Conservation (phyloP, 2,113 vertebrate genomes). For the Sinocyclocheilus grahami region DNA sequence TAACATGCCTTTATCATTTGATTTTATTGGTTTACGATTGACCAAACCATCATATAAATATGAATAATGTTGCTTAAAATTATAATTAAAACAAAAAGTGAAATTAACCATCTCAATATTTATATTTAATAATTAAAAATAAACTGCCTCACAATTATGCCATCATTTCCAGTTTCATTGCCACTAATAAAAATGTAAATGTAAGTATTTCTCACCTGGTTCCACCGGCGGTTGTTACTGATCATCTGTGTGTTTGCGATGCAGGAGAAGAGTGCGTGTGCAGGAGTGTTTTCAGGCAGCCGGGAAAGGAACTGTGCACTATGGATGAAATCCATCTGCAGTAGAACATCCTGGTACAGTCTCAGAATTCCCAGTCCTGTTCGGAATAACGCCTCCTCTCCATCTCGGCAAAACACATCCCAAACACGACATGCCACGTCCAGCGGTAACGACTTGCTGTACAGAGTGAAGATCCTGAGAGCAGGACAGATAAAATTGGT, state of each 20-base stretch:
- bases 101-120: not conserved
- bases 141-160: not conserved
- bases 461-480: constrained; percentile 97
- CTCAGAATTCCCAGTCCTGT: constrained; percentile 95
- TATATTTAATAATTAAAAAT: not conserved
- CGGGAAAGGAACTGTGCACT: constrained; percentile 98
- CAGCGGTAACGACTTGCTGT: constrained; percentile 96
- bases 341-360: constrained; percentile 79
- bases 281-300: constrained; percentile 92
- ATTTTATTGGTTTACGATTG: too few species aligned
- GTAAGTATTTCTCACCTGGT: constrained; percentile 81
- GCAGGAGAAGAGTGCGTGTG: constrained; percentile 90
- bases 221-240: constrained; percentile 95
- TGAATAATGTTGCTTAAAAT: not conserved
- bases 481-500: not conserved
- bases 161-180: not conserved
- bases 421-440: constrained; percentile 98
- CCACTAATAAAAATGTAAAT: too few species aligned
- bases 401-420: constrained; percentile 98
- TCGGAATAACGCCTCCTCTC: constrained; percentile 95
- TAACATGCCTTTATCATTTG: not conserved
- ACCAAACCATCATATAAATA: not conserved
- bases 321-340: constrained; percentile 93
- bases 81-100: not conserved
- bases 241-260: constrained; percentile 97